These are phyloP conservation scores for Ceratotherium simum DNA, from an alignment of 2,113 vertebrate genomes.

Conservation along the genomic window DNA sequence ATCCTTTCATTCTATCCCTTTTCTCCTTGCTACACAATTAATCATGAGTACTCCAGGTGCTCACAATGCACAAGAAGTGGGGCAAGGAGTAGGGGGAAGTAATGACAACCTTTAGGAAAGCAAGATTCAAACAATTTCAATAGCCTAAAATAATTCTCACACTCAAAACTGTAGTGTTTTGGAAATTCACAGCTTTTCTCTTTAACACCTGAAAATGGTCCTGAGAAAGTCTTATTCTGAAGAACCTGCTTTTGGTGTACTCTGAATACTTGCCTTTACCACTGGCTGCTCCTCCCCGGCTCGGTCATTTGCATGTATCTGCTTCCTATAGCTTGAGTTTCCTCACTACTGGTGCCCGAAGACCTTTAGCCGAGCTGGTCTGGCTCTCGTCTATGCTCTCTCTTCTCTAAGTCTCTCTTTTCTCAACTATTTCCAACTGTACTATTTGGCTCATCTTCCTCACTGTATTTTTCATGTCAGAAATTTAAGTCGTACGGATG, in stretches of 20 bases:
- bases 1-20: not conserved
- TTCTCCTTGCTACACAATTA: not conserved
- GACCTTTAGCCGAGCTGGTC: not conserved
- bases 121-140: slow-evolving; percentile 20
- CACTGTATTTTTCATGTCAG: not conserved
- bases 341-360: not conserved
- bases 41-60: not conserved
- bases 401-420: not conserved
- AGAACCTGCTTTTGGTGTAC: not conserved
- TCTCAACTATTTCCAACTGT: slow-evolving; percentile 10
- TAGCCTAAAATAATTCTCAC: not conserved
- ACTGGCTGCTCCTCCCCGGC: not conserved
- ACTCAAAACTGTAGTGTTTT: not conserved
- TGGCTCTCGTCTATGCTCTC: not conserved
- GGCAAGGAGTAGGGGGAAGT: not conserved
- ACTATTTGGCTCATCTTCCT: slow-evolving; percentile 6
- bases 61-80: not conserved
- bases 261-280: not conserved
- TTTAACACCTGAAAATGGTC: not conserved
- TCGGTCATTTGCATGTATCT: not conserved
- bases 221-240: not conserved
- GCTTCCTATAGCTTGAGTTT: not conserved
- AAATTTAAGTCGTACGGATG: not conserved
- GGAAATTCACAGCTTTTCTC: slow-evolving; percentile 13
- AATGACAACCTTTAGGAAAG: slow-evolving; percentile 18